Base-by-base conservation (phyloP, 2,888 invertebrate species). In the Chelonus formosanus region DNA sequence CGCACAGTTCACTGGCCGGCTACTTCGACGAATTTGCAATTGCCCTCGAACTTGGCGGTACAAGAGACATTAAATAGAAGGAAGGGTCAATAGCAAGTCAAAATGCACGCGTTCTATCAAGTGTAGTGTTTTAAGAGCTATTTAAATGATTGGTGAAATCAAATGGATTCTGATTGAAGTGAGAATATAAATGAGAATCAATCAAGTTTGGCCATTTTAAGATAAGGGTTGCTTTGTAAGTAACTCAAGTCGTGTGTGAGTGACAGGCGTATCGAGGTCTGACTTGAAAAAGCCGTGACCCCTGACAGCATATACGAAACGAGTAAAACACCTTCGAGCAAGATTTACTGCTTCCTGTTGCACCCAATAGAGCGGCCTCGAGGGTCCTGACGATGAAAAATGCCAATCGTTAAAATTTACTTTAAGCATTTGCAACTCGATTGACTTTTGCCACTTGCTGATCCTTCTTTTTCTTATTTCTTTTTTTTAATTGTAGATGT, bases 11-110 rank as follows among this genome's bases (percentile, higher is more conserved):
- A 65, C 48, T 65, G 60, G 43, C 65, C 60, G 47, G 47, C 45
- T 48, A 53, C 59, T 65, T 61, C 65, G 55, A 43, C 60, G 65
- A 61, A 65, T 60, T 65, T 55, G 43, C 60, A 55, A 60, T 65
- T 65, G 65, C 50, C 55, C 47, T 54, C 45, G 54, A 59, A 54
- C 61, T 60, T 60, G 60, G 60, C 40, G 32, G 60, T 20, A 43
- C 40, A 47, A 36, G 43, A 55, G 48, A 48, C 48, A 34, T 57
- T 57, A 57, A 44, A 44, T 32, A 40, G 6, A 40, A 6, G 40
- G 40, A 40, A 40, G 40, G 40, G 40, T 40, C 6, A 40, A 40
- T 40, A 40, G 5, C 40, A 6, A 40, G 40, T 40, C 40, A 40
- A 40, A 40, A 40, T 40, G 40, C 40, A 40, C 40, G 3, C 40